Evolutionary conservation across 1,140 invertebrate species (phyloP), one percentile per base, ranked within the genome.

Genomic region (Batillaria attramentaria): DNA sequence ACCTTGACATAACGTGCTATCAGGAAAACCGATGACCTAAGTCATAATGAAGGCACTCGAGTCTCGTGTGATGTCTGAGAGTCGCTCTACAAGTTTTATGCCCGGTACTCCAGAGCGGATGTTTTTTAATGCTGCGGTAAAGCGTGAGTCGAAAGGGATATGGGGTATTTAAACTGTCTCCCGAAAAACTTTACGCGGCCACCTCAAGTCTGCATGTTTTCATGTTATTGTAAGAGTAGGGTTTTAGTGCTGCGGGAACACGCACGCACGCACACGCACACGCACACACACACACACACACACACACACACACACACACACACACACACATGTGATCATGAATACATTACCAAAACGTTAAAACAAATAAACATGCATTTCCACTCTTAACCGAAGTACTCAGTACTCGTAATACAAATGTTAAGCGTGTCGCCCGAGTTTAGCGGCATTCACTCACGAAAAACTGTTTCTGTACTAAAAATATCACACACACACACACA

Each of bases 251-350:
- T 50, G 46, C 10, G 24, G 10, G 24, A 10, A 50, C 46, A 50
- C 46, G 24, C 46, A 50, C 46, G 24, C 46, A 50, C 46, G 24
- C 46, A 50, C 46, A 50, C 46, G 24, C 46, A 50, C 46, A 50
- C 46, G 24, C 46, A 50, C 46, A 50, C 46, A 50, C 46, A 50
- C 46, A 50, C 46, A 50, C 46, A 50, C 46, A 50, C 46, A 50
- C 46, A 50, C 46, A 50, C 46, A 50, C 46, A 50, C 46, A 50
- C 46, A 50, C 46, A 50, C 46, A 50, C 46, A 50, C 46, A 50
- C 46, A 50, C 46, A 13, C 46, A 50, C 10, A 13, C 46, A 50
- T 8, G 46, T 13, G 10, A 50, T 50, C 24, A 10, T 13, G 10
- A 50, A 50, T 50, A 13, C 46, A 50, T 8, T 13, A 24, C 10